These are phyloP conservation scores for Unio pictorum DNA, from an alignment of 2,888 invertebrate genomes.

Conservation along the genomic window DNA sequence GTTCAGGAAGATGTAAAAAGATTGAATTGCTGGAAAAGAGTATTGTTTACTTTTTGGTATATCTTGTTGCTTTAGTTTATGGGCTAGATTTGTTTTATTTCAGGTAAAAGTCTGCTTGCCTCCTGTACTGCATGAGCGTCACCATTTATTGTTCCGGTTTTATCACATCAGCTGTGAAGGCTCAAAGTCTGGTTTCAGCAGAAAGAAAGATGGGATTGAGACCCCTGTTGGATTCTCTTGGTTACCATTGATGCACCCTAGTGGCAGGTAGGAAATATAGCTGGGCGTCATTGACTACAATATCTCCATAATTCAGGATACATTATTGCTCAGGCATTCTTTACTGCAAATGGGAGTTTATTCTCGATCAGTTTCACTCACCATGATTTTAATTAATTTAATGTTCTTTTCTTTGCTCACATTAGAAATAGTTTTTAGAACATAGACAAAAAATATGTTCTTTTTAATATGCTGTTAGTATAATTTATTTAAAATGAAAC, in stretches of 20 bases:
- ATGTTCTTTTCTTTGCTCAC: no score
- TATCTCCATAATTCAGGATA: no score
- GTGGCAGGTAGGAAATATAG: constrained; percentile 76
- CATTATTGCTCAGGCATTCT: no score
- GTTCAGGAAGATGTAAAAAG: no score
- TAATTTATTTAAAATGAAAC: no score
- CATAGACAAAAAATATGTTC: no score
- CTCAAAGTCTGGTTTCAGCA: constrained; percentile 54
- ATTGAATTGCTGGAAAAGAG: no score
- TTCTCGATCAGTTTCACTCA: no score
- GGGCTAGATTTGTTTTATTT: constrained; percentile 5
- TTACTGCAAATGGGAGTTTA: no score
- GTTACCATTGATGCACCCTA: constrained; percentile 82
- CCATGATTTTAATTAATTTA: no score
- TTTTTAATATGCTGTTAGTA: no score
- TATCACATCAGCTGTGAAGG: constrained; percentile 90
- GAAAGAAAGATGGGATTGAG: constrained; percentile 66
- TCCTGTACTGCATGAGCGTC: constrained; percentile 84
- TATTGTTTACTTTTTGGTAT: not conserved
- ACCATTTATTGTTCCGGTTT: constrained; percentile 95
- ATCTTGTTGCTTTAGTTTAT: not conserved
- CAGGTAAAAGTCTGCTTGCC: constrained; percentile 90
- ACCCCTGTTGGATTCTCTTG: constrained; percentile 92
- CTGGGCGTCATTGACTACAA: not conserved
- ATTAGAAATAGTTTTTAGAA: no score